phyloP scores from a whole-genome alignment of 2,888 invertebrate species.

The Meliscaeva auricollis region DNA sequence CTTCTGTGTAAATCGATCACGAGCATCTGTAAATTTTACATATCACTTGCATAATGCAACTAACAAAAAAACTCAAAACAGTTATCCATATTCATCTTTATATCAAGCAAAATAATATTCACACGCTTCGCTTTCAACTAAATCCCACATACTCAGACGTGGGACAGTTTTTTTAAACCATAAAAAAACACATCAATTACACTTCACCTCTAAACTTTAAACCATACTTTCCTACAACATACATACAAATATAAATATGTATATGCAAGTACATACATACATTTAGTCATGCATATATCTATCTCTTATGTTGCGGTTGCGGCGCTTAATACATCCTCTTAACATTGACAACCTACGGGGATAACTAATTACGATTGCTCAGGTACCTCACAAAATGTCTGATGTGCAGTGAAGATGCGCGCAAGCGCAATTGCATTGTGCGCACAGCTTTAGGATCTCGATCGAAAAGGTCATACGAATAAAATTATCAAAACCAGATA shows the following conservation, averaged over 20 bases:
- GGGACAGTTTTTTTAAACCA: constrained; percentile 55
- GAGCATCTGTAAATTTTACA: neutral
- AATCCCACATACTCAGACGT: constrained; percentile 35
- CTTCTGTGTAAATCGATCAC: too few relatives aligned
- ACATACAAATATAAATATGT: neutral
- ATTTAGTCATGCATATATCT: neutral
- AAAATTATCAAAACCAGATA: constrained; percentile 72
- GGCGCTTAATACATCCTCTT: constrained; percentile 24
- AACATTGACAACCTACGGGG: constrained; percentile 68
- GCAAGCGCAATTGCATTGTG: constrained; percentile 55
- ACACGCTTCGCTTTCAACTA: constrained; percentile 14
- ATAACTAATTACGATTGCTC: constrained; percentile 73
- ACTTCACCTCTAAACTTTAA: constrained; percentile 71
- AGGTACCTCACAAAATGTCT: constrained; percentile 60
- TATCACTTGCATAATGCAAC: constrained; percentile 1
- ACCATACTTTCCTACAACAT: constrained; percentile 16
- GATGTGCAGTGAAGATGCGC: constrained; percentile 64
- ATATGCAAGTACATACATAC: neutral
- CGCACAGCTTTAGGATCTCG: constrained; percentile 39
- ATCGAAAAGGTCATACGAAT: constrained; percentile 76
- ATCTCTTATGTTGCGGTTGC: neutral
- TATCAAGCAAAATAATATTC: constrained; percentile 20
- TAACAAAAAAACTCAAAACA: neutral
- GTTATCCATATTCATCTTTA: constrained; percentile 20
- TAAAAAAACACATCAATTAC: constrained; percentile 71